phyloP scores from a whole-genome alignment of 1,140 invertebrate genomes.

The Conus ventricosus region DNA sequence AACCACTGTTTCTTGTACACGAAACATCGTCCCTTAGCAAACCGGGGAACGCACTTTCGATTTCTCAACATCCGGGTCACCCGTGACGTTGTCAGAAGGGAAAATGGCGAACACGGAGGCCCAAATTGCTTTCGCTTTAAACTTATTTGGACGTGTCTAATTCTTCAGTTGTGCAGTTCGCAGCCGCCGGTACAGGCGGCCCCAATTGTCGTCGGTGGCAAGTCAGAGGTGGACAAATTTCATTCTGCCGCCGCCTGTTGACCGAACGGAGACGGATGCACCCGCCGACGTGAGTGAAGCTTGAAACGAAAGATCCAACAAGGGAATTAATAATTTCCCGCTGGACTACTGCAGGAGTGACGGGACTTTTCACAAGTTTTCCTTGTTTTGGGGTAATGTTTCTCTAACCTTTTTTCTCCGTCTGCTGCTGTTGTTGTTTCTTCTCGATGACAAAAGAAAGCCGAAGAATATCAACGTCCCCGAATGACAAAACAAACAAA shows the following conservation, averaged over 20 bases:
- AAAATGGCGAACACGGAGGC: background rate
- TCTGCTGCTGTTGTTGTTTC: background rate
- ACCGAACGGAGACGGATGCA: background rate
- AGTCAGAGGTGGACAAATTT: background rate
- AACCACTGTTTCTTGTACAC: too few relatives aligned
- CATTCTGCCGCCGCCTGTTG: background rate
- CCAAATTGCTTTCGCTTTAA: slow-evolving; percentile 7
- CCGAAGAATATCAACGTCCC: too few relatives aligned
- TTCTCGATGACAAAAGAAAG: background rate
- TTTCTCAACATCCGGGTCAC: background rate
- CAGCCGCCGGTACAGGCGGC: background rate
- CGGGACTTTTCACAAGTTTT: background rate
- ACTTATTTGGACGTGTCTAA: background rate
- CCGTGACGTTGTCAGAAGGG: background rate
- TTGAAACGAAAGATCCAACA: background rate
- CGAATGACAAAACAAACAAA: too few relatives aligned
- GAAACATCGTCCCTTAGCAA: background rate
- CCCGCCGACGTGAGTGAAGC: background rate
- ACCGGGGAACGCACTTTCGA: background rate
- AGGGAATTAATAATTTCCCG: background rate
- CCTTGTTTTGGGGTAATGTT: background rate
- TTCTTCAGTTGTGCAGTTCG: background rate
- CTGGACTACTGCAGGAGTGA: background rate
- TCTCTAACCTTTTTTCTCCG: background rate
- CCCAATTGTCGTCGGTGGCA: background rate